Evolutionary conservation across 2,113 vertebrate genomes (phyloP).

Genomic region (Turdus rufiventris): DNA sequence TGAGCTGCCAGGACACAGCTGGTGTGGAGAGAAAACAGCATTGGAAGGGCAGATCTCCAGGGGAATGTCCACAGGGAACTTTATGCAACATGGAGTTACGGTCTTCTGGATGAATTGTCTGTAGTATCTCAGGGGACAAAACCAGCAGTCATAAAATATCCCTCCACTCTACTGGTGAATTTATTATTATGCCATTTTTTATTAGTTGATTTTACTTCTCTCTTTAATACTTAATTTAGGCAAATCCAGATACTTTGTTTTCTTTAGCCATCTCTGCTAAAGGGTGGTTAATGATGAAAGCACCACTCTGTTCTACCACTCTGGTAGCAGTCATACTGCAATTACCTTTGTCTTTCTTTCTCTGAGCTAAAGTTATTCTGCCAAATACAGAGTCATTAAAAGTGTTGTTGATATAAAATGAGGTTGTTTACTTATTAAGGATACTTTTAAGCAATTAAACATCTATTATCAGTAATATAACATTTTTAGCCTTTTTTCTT

Average conservation of each 20-base stretch:
- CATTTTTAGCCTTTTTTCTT: neutral
- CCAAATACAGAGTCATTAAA: neutral
- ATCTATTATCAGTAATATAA: neutral
- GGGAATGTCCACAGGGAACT: neutral
- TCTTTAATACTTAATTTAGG: neutral
- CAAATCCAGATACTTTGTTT: neutral
- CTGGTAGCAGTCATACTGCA: neutral
- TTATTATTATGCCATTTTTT: neutral
- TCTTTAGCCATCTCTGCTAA: neutral
- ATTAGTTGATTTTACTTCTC: neutral
- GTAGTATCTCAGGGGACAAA: neutral
- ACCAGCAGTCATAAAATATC: neutral
- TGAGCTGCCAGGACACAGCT: neutral
- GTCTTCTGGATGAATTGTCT: neutral
- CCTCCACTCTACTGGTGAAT: neutral
- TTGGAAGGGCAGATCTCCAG: neutral
- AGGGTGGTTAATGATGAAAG: neutral
- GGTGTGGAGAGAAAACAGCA: neutral
- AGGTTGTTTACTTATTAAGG: neutral
- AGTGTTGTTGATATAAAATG: neutral
- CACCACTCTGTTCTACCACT: neutral
- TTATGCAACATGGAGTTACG: neutral
- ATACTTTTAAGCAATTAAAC: neutral
- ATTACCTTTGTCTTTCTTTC: neutral
- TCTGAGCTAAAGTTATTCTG: neutral